A percentile compares a stretch with the other conserved stretches of the same genome.
These are phyloP conservation scores for Eupithecia tripunctaria DNA, from an alignment of 2,888 invertebrate species.

Conservation along the genomic window DNA sequence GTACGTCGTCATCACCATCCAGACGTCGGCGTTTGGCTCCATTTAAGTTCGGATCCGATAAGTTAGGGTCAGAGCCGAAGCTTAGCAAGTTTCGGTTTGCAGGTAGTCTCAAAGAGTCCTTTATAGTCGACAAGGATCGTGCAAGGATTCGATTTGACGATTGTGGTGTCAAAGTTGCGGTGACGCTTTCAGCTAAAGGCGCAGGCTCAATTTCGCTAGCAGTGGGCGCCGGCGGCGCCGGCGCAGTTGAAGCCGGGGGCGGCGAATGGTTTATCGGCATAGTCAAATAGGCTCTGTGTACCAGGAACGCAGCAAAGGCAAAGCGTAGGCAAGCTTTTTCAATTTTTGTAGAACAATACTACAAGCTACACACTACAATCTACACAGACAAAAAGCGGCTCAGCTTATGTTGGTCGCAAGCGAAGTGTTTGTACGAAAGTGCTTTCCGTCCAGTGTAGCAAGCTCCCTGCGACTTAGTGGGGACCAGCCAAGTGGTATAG, in stretches of 20 bases:
- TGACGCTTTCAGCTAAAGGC: neutral
- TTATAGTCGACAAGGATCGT: neutral
- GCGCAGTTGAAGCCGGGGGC: neutral
- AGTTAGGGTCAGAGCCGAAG: neutral
- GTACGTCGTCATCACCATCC: neutral
- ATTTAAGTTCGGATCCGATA: neutral
- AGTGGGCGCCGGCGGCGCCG: neutral
- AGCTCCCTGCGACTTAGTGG: too few species aligned
- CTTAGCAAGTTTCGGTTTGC: neutral
- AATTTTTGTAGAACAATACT: neutral
- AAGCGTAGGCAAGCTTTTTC: neutral
- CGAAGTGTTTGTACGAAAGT: neutral
- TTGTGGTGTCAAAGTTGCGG: neutral
- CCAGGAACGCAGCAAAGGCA: neutral
- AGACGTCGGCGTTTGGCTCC: neutral
- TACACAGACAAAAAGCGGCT: neutral
- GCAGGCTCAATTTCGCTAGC: neutral
- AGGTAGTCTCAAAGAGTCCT: neutral
- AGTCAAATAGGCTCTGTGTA: neutral
- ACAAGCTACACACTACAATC: too few species aligned
- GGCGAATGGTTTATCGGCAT: neutral
- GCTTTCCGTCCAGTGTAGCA: too few species aligned
- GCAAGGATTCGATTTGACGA: too few species aligned
- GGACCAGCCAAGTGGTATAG: neutral
- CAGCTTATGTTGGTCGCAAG: neutral